These are phyloP conservation scores for Mechanitis mazaeus DNA, from an alignment of 2,888 invertebrate species.

Conservation along the genomic window DNA sequence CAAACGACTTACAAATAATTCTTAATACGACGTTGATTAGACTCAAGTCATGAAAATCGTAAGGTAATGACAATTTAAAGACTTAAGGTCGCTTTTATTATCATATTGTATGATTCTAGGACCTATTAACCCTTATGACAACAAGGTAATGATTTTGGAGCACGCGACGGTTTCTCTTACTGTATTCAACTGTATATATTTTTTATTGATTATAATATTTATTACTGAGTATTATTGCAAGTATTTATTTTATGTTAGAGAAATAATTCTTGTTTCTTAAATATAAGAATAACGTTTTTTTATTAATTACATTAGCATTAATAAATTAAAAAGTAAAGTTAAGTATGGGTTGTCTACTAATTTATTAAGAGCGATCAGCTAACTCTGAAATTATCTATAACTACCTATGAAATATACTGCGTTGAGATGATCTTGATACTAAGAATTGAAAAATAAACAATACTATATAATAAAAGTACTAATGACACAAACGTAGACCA, in stretches of 20 bases:
- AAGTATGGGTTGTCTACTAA: constrained; percentile 63
- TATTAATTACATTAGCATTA: constrained; percentile 14
- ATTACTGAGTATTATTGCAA: too few relatives aligned
- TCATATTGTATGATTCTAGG: constrained; percentile 74
- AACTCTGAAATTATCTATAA: constrained; percentile 68
- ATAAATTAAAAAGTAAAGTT: constrained; percentile 31
- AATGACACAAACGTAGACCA: too few relatives aligned
- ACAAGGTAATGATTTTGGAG: constrained; percentile 61
- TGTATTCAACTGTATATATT: constrained; percentile 1
- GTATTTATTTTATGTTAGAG: too few relatives aligned
- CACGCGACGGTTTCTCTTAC: constrained; percentile 65
- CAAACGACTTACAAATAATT: constrained; percentile 71
- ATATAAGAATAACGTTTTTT: too few relatives aligned
- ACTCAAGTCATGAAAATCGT: constrained; percentile 53
- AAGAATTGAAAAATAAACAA: constrained; percentile 5
- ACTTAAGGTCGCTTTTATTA: constrained; percentile 75
- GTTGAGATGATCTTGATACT: constrained; percentile 42
- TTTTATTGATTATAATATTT: too few relatives aligned
- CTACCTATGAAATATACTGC: constrained; percentile 50
- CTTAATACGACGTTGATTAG: constrained; percentile 75
- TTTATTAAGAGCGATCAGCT: constrained; percentile 70
- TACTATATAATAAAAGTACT: not conserved
- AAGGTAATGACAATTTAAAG: constrained; percentile 76
- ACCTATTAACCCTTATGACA: constrained; percentile 76
- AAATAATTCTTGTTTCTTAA: too few relatives aligned